Evolutionary conservation across 1,140 invertebrate genomes (phyloP).

Genomic region (Drosophila asahinai): DNA sequence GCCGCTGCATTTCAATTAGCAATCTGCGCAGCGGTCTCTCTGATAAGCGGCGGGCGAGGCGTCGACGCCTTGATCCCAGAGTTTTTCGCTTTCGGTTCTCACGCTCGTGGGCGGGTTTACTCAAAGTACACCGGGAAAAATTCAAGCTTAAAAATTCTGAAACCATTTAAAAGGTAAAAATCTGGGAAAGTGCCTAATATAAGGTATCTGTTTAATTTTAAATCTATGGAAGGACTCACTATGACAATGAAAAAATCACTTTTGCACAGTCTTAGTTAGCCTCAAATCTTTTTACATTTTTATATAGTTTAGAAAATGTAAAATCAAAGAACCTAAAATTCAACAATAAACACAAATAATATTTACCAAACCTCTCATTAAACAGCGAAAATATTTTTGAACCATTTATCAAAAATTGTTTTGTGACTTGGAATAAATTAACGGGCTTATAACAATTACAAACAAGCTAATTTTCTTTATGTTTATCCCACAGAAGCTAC

Average conservation of each 20-base stretch:
- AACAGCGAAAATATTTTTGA: neutral
- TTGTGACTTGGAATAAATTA: neutral
- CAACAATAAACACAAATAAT: neutral
- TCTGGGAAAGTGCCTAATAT: too few relatives aligned
- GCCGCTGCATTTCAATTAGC: conserved; percentile 69
- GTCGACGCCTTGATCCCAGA: conserved; percentile 10
- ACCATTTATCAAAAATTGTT: neutral
- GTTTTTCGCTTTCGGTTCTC: conserved; percentile 58
- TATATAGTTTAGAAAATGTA: neutral
- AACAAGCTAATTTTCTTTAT: neutral
- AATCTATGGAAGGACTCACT: neutral
- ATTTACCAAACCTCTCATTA: too few relatives aligned
- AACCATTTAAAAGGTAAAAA: neutral
- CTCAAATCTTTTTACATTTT: neutral
- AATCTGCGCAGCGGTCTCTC: conserved; percentile 22
- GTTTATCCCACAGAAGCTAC: conserved; percentile 2
- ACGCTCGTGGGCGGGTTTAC: conserved; percentile 42
- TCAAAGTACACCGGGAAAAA: conserved; percentile 1
- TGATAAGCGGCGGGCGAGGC: conserved; percentile 43
- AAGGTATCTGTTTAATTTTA: neutral
- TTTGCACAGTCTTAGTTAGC: neutral
- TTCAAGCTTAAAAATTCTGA: neutral
- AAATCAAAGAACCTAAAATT: neutral
- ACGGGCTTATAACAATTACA: neutral
- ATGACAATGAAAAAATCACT: too few relatives aligned